Evolutionary conservation across 1,140 invertebrate species (phyloP).

Genomic region (Drosophila kohkoa): DNA sequence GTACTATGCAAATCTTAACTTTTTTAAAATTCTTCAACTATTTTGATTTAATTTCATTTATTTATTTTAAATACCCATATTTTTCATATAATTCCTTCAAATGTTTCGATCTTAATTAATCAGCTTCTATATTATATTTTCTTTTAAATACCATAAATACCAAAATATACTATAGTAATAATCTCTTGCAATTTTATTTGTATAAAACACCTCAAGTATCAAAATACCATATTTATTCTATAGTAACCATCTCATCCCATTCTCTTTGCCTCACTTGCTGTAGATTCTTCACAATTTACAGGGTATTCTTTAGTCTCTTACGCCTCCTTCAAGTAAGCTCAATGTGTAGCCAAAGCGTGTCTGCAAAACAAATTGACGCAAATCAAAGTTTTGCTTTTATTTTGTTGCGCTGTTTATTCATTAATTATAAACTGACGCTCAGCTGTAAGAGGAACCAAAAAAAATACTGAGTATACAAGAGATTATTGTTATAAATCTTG

Average conservation of each 20-base stretch:
- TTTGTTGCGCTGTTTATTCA: constrained; percentile 38
- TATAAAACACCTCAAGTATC: no score
- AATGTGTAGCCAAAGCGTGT: constrained; percentile 42
- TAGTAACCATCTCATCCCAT: no score
- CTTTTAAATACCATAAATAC: no score
- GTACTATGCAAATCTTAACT: no score
- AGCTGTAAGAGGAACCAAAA: neutral
- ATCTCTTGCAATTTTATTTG: no score
- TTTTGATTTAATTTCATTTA: neutral
- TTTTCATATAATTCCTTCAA: no score
- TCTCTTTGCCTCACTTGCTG: no score
- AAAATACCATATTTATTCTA: no score
- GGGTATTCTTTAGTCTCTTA: neutral
- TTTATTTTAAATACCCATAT: neutral
- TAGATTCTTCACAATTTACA: neutral
- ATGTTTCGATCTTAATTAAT: no score
- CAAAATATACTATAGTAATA: no score
- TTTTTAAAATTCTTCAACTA: no score
- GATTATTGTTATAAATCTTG: constrained; percentile 45
- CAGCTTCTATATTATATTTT: no score
- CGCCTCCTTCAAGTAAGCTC: neutral
- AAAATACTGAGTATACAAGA: constrained; percentile 8
- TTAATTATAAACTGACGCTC: constrained; percentile 64
- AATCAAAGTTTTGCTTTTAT: constrained; percentile 48
- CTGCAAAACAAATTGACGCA: constrained; percentile 66